These are phyloP conservation scores for Ophion ventricosus DNA, from an alignment of 2,888 invertebrate genomes.

Conservation along the genomic window DNA sequence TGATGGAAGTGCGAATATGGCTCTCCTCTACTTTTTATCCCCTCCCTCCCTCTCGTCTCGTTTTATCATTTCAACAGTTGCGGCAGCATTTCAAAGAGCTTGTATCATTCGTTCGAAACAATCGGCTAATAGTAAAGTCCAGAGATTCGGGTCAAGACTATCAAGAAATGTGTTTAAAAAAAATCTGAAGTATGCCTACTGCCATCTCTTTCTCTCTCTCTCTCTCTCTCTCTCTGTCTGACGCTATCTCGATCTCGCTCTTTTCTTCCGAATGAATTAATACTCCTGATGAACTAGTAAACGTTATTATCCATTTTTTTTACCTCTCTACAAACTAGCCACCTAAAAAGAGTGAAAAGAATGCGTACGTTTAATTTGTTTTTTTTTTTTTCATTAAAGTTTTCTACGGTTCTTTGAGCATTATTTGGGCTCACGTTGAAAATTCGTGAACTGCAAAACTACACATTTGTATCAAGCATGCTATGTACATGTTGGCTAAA, in stretches of 20 bases:
- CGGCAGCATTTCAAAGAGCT: slow-evolving; percentile 75
- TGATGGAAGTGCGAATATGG: slow-evolving; percentile 72
- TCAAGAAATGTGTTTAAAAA: slow-evolving; percentile 27
- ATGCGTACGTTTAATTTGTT: slow-evolving; percentile 13
- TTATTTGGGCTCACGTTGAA: slow-evolving; percentile 44
- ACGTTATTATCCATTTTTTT: slow-evolving; percentile 17
- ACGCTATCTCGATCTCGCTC: slow-evolving; percentile 9
- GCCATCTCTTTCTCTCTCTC: slow-evolving; percentile 3
- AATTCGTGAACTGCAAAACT: slow-evolving; percentile 50
- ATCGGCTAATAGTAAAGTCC: slow-evolving; percentile 43
- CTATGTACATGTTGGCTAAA: slow-evolving; percentile 40
- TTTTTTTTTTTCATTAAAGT: not conserved
- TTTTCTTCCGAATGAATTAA: slow-evolving; percentile 12
- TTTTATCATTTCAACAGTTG: slow-evolving; percentile 78
- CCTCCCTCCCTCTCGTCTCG: not conserved
- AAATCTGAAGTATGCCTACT: slow-evolving; percentile 30
- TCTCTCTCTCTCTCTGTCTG: not conserved
- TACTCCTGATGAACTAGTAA: slow-evolving; percentile 8
- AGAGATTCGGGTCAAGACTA: slow-evolving; percentile 37
- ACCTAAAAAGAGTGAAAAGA: slow-evolving; percentile 27
- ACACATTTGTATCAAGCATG: slow-evolving; percentile 45
- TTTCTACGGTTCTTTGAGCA: slow-evolving; percentile 49
- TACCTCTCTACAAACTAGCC: slow-evolving; percentile 10
- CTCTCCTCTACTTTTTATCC: slow-evolving; percentile 58
- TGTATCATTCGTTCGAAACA: slow-evolving; percentile 49